Conservation (phyloP, 1,140 invertebrate species). For the Maconellicoccus hirsutus region DNA sequence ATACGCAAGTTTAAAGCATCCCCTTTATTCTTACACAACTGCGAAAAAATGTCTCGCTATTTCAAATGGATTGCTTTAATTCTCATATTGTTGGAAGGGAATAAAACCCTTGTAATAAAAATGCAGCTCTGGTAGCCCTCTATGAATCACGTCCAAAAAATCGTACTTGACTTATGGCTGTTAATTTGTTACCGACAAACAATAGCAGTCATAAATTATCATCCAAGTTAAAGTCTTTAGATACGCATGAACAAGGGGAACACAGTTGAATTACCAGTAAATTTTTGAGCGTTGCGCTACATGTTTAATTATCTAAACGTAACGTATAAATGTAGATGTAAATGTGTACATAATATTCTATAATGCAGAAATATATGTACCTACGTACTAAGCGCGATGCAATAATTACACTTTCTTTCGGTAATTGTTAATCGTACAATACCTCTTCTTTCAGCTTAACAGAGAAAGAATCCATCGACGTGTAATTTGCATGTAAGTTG, state of each 20-base stretch:
- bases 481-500: too few species aligned
- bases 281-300: too few species aligned
- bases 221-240: neutral
- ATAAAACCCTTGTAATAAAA: neutral
- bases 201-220: neutral
- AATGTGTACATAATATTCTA: too few species aligned
- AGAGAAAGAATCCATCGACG: too few species aligned
- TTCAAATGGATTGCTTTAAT: neutral
- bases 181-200: constrained; percentile 4
- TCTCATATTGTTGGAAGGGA: neutral
- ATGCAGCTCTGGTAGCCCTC: neutral
- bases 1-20: neutral
- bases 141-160: neutral
- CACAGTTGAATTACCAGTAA: neutral
- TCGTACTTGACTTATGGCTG: constrained; percentile 3
- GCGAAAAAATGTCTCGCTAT: neutral
- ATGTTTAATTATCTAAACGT: too few species aligned
- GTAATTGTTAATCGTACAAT: too few species aligned
- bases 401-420: too few species aligned
- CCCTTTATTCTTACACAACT: neutral
- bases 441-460: too few species aligned
- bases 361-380: too few species aligned
- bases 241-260: neutral
- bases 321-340: too few species aligned
- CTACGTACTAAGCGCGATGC: too few species aligned